Percentiles rank a stretch among this genome's conserved stretches.
Evolutionary conservation across 2,888 invertebrate genomes (phyloP).

Genomic region (Nudaria mundana): DNA sequence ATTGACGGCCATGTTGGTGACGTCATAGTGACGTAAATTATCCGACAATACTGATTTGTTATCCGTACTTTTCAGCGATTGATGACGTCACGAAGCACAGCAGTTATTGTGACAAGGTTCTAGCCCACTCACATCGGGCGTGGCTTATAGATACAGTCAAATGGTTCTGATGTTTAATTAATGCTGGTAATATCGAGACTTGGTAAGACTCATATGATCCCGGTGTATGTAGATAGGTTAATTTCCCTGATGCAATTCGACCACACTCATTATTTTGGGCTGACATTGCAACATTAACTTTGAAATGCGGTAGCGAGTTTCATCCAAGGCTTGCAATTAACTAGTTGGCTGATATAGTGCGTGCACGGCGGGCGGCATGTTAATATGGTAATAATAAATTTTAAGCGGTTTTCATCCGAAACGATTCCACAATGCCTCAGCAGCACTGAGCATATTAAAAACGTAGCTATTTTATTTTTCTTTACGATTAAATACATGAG

Average conservation of each 20-base stretch:
- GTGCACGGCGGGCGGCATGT: slow-evolving; percentile 52
- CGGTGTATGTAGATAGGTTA: slow-evolving; percentile 11
- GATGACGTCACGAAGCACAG: no score
- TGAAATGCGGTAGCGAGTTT: slow-evolving; percentile 71
- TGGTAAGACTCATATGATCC: slow-evolving; percentile 10
- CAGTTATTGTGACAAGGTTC: no score
- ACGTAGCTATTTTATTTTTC: slow-evolving; percentile 57
- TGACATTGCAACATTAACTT: slow-evolving; percentile 70
- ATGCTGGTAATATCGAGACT: slow-evolving; percentile 5
- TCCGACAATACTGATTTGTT: no score
- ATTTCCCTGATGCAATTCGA: slow-evolving; percentile 42
- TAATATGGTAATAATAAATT: slow-evolving; percentile 78
- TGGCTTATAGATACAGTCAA: slow-evolving; percentile 2
- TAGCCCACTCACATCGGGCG: no score
- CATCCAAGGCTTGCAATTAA: slow-evolving; percentile 74
- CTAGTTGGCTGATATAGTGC: slow-evolving; percentile 70
- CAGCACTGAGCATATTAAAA: slow-evolving; percentile 52
- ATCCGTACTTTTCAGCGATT: no score
- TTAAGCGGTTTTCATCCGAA: slow-evolving; percentile 58
- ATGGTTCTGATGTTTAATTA: slow-evolving; percentile 9
- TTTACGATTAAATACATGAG: slow-evolving; percentile 47
- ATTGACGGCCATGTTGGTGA: no score
- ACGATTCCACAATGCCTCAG: no score
- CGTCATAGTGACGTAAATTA: no score
- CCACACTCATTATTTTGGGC: slow-evolving; percentile 63